A percentile compares a stretch with the other conserved stretches of the same genome.
These are phyloP conservation scores for Heteromyza rotundicornis DNA, from an alignment of 2,888 invertebrate species.

Conservation along the genomic window DNA sequence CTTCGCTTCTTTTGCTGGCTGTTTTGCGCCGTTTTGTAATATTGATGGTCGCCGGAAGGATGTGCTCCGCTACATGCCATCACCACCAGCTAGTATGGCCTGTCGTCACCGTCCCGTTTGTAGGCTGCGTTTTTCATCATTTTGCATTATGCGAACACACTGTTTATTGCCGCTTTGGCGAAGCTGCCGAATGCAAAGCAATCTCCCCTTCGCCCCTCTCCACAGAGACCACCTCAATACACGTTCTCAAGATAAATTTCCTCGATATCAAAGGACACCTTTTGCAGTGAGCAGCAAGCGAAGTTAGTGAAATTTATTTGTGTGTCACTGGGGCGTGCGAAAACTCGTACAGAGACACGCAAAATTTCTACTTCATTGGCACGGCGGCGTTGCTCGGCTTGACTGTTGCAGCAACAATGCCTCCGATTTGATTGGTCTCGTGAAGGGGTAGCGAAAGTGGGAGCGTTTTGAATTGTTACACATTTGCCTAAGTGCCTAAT, in stretches of 20 bases:
- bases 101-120: not conserved
- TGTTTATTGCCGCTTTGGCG: not conserved
- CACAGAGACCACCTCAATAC: no score
- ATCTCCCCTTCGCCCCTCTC: not conserved
- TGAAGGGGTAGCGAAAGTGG: not conserved
- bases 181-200: not conserved
- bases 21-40: not conserved
- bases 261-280: not conserved
- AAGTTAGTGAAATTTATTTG: not conserved
- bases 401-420: not conserved
- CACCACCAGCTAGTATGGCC: not conserved
- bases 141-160: not conserved
- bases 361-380: not conserved
- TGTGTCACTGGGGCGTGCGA: no score
- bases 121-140: not conserved
- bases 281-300: not conserved
- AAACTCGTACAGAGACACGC: not conserved
- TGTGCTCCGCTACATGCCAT: not conserved
- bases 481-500: constrained; percentile 34
- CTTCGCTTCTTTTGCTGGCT: not conserved
- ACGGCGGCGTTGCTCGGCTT: no score
- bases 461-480: constrained; percentile 35
- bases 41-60: not conserved
- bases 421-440: not conserved
- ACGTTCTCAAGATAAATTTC: not conserved